Evolutionary conservation across 2,113 vertebrate species (phyloP).

Genomic region (Sinosuthora webbiana): DNA sequence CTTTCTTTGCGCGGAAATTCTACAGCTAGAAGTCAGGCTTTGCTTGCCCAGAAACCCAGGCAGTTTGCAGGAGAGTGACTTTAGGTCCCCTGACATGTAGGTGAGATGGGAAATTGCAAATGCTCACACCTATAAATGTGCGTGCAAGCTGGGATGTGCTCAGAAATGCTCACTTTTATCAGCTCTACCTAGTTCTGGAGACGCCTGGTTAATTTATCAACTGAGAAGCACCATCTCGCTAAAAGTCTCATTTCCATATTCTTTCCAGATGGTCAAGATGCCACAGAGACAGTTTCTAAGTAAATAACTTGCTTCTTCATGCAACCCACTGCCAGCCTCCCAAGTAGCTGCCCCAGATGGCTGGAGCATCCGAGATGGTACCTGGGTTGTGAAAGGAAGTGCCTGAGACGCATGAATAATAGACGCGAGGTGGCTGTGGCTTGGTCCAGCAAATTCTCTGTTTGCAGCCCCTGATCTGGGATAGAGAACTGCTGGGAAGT

Average conservation of each 20-base stretch:
- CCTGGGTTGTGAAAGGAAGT: background rate
- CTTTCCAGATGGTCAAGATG: conserved; percentile 67
- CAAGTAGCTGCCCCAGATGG: conserved; percentile 3
- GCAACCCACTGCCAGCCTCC: background rate
- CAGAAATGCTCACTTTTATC: background rate
- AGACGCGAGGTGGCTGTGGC: background rate
- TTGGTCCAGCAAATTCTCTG: rapidly evolving
- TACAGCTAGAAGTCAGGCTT: background rate
- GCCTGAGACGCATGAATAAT: background rate
- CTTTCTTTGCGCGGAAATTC: rapidly evolving
- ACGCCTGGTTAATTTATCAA: conserved; percentile 35
- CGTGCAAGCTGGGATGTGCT: background rate
- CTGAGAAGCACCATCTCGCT: background rate
- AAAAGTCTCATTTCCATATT: conserved; percentile 61
- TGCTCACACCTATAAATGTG: background rate
- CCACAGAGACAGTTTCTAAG: conserved; percentile 54
- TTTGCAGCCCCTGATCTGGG: background rate
- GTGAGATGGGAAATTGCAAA: background rate
- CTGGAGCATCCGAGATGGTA: background rate
- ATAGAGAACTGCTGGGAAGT: background rate
- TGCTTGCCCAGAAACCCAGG: background rate
- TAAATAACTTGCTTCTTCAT: conserved; percentile 41
- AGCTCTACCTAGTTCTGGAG: background rate
- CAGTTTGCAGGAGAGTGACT: background rate
- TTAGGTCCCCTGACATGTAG: background rate